A percentile compares a stretch with the other conserved stretches of the same genome.
Conservation (phyloP, 2,113 vertebrate species). For the Chamaetylas fuelleborni region DNA sequence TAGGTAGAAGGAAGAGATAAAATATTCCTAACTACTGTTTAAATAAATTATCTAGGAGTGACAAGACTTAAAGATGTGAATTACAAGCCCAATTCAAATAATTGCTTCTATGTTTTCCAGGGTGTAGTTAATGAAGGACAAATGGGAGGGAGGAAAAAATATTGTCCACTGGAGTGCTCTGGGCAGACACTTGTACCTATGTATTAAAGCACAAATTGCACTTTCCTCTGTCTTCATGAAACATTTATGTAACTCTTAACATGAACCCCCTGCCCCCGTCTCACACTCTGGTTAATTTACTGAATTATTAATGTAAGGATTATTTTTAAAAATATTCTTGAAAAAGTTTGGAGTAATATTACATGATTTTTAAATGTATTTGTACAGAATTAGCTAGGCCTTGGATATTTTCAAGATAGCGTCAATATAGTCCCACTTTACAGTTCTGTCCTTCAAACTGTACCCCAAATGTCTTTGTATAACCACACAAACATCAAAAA, state of each 20-base stretch:
- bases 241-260: not conserved
- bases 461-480: not conserved
- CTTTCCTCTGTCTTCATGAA: not conserved
- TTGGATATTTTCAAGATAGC: not conserved
- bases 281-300: not conserved
- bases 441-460: not conserved
- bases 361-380: not conserved
- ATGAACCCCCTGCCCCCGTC: accelerated
- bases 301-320: not conserved
- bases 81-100: not conserved
- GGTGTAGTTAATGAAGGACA: not conserved
- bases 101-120: not conserved
- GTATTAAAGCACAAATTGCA: not conserved
- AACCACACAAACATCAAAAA: not conserved
- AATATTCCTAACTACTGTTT: not conserved
- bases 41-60: not conserved
- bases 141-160: not conserved
- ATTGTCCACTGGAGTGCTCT: not conserved
- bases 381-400: not conserved
- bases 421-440: not conserved
- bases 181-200: not conserved
- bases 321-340: not conserved
- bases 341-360: not conserved
- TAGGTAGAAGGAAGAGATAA: not conserved
- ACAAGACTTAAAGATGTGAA: not conserved